phyloP scores from a whole-genome alignment of 2,797 vertebrate species.

The Nyctibius grandis region DNA sequence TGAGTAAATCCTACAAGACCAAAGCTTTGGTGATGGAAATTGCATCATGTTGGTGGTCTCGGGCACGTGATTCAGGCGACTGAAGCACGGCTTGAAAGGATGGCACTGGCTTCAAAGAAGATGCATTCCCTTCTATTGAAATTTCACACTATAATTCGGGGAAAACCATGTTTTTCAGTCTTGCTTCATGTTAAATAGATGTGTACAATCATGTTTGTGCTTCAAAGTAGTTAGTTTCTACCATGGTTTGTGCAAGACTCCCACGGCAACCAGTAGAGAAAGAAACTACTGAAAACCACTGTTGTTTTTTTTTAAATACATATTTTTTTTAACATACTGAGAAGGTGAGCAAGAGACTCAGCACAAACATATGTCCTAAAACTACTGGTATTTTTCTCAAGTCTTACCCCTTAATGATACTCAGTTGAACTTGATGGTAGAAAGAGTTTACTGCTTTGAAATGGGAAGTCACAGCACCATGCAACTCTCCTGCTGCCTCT shows the following conservation, averaged over 20 bases:
- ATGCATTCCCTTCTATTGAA: not conserved
- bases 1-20: constrained; percentile 19
- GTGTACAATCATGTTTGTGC: not conserved
- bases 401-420: not conserved
- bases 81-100: not conserved
- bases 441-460: not conserved
- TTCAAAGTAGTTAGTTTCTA: not conserved
- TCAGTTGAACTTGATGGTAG: not conserved
- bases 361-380: not conserved
- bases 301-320: not conserved
- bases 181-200: not conserved
- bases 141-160: not conserved
- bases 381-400: not conserved
- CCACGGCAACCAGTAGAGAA: not conserved
- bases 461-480: not conserved
- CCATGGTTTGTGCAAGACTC: not conserved
- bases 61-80: not conserved
- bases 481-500: not conserved
- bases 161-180: not conserved
- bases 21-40: constrained; percentile 9
- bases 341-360: not conserved
- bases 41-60: not conserved
- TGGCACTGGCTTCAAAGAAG: not conserved
- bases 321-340: not conserved
- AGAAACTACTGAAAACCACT: not conserved